Base-by-base conservation (phyloP, 2,888 invertebrate species). In the Melangyna quadrimaculata region DNA sequence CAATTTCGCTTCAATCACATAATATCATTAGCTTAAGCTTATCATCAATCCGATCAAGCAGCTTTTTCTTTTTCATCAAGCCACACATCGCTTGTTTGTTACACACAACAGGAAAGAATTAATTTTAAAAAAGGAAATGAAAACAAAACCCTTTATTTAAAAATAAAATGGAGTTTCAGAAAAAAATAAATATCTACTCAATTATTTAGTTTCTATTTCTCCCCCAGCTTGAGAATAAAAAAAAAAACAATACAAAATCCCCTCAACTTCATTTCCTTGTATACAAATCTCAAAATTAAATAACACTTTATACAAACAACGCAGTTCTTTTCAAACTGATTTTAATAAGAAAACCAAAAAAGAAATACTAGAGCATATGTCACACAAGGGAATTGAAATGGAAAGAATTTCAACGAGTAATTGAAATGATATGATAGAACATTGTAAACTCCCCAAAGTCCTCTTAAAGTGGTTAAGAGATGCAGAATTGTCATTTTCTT, bases 361-460 rank as follows among this genome's bases (percentile, higher is more conserved):
- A 35, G 51, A 70, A 80, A 53, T 35, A 27, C 27, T n/a, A 80
- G 53, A 75, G 32, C 35, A 3, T 67, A 67, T 22, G 17, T 59
- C 40, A n/a, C 78, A 19, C 71, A 7, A 17, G 81, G 65, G 81
- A 81, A 24, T 51, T 35, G 9, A 45, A 65, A 70, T 43, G 22
- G 65, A 72, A 55, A 69, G 29, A 59, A 69, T 14, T 63, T 57
- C 17, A 75, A 70, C 22, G 61, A 37, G 63, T 51, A 81, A 77
- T 81, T 71, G 81, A 81, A 77, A 81, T 77, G 65, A 77, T 40
- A 75, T 35, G 63, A 48, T 35, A 55, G 43, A 24, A 57, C 37
- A 45, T 32, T 55, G 43, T 32, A 71, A n/a, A 71, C 10, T 77
- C 81, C 81, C 81, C 14, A 29, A 40, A 65, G 80, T 57, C 48